These are phyloP conservation scores for Neuroscelio doddi DNA, from an alignment of 2,888 invertebrate species.

Conservation along the genomic window DNA sequence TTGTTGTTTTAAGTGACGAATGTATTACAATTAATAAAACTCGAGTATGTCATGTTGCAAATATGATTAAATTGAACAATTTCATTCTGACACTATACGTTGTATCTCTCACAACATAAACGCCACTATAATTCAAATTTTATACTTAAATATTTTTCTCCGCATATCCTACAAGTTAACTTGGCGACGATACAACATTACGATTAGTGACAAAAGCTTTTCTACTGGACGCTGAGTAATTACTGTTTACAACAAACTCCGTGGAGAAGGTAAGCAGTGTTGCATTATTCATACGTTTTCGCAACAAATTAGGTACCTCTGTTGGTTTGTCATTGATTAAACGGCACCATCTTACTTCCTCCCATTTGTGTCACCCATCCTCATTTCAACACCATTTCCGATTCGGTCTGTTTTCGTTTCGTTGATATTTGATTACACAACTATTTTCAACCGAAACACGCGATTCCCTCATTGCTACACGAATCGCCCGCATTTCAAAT, in stretches of 20 bases:
- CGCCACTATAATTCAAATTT: no score
- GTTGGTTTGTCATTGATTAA: constrained; percentile 49
- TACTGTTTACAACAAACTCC: constrained; percentile 25
- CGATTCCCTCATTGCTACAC: constrained; percentile 7
- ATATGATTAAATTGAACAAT: no score
- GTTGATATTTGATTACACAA: constrained; percentile 18
- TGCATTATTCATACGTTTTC: constrained; percentile 53
- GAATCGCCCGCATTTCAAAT: background rate
- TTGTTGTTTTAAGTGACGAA: no score
- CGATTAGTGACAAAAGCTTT: constrained; percentile 34
- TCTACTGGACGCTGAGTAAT: constrained; percentile 51
- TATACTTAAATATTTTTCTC: background rate
- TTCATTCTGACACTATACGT: no score
- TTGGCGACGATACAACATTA: constrained; percentile 10
- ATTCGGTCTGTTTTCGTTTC: constrained; percentile 6
- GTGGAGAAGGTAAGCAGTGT: constrained; percentile 26
- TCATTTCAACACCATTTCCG: constrained; percentile 25
- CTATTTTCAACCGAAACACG: constrained; percentile 14
- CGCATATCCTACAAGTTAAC: background rate
- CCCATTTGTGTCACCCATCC: constrained; percentile 18
- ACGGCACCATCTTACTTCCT: constrained; percentile 17
- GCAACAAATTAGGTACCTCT: constrained; percentile 49
- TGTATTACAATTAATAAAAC: no score
- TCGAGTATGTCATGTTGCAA: no score
- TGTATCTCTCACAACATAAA: no score